Percentiles rank a stretch among this genome's conserved stretches.
Conservation (phyloP, 2,797 vertebrate species). For the Gambelia wislizenii region DNA sequence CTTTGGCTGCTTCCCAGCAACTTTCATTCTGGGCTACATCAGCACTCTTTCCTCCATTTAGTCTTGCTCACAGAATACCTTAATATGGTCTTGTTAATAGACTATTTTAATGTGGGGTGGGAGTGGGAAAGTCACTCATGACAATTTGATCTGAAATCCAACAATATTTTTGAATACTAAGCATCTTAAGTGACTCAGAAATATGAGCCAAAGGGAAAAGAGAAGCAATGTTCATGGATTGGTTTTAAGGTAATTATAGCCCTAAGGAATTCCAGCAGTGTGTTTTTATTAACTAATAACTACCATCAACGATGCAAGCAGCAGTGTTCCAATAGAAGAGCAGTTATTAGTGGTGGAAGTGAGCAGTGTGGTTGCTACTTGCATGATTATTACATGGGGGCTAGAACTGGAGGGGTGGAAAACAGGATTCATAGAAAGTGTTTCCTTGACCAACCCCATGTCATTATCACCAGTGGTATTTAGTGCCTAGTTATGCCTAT, state of each 20-base stretch:
- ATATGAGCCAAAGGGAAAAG: background rate
- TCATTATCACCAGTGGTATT: background rate
- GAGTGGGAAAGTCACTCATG: background rate
- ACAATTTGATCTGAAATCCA: background rate
- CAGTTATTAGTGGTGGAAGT: conserved; percentile 29
- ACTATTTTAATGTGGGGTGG: background rate
- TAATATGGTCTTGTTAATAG: background rate
- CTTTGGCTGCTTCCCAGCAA: background rate
- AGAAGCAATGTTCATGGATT: background rate
- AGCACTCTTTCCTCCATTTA: too few species aligned
- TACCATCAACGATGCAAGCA: background rate
- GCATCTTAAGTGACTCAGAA: background rate
- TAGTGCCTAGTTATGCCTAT: background rate
- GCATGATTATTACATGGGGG: background rate
- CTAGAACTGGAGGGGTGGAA: conserved; percentile 2
- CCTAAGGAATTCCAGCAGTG: conserved; percentile 13
- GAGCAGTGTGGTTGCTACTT: conserved; percentile 9
- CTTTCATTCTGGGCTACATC: background rate
- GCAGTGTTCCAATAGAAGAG: background rate
- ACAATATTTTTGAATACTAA: background rate
- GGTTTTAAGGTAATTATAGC: background rate
- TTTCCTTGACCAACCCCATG: background rate
- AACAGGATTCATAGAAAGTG: conserved; percentile 16
- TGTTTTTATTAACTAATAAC: background rate
- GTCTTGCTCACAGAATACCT: background rate